A percentile compares a stretch with the other conserved stretches of the same genome.
Evolutionary conservation across 2,797 vertebrate genomes (phyloP).

Genomic region (Neosalanx taihuensis): DNA sequence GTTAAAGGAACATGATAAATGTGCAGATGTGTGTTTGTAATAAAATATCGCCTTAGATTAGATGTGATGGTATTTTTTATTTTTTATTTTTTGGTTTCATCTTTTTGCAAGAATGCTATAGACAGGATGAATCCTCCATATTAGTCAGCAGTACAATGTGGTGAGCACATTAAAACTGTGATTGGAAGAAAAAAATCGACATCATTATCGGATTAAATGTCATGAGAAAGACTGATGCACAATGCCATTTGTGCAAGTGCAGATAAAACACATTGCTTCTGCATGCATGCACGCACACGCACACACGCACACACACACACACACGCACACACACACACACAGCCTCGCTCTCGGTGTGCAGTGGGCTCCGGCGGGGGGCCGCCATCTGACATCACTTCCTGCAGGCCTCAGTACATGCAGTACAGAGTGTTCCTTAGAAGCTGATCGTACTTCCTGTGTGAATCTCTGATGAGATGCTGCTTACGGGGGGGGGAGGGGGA

Average conservation of each 20-base stretch:
- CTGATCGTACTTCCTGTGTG: constrained; percentile 66
- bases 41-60: background rate
- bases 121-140: no score
- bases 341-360: background rate
- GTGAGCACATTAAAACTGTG: no score
- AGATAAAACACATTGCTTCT: background rate
- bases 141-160: no score
- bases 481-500: background rate
- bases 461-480: background rate
- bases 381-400: background rate
- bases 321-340: constrained; percentile 5
- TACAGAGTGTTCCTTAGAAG: background rate
- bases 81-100: background rate
- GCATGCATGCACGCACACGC: constrained; percentile 22
- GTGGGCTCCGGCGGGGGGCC: constrained; percentile 29
- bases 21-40: background rate
- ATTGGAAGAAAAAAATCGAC: no score
- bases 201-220: no score
- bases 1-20: constrained; percentile 7
- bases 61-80: background rate
- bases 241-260: background rate
- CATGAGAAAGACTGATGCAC: no score
- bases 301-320: constrained; percentile 22
- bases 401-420: constrained; percentile 22
- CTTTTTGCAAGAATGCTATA: no score